Base-by-base conservation (phyloP, 2,888 invertebrate species). In the Lepidochitona cinerea region DNA sequence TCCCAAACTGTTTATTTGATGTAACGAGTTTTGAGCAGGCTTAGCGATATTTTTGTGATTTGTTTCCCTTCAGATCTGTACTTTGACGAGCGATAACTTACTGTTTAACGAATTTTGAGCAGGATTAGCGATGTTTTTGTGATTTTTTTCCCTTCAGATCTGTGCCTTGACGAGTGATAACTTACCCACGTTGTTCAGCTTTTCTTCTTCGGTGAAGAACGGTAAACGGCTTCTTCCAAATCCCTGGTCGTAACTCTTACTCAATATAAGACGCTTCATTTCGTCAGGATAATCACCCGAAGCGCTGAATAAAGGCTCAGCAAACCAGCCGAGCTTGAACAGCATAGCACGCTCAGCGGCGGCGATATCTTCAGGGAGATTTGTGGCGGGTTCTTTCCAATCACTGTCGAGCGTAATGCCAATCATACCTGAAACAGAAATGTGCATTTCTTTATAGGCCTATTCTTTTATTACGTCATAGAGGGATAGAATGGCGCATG, bases 211-310 rank as follows among this genome's bases (percentile, higher is more conserved):
- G 26, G 80, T 85, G 54, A 86, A 82, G 66, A 74, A 65, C 1
- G 80, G 85, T 33, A 85, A 72, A 54, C 78, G 68, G 6, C 78
- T 77, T 1, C 59, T 36, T 4, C n/a, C 66, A 1, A 72, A 72
- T 12, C 78, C 77, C 37, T 81, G 77, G 12, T 52, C 66, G 18
- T 68, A 33, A 14, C 76, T 78, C 41, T 71, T 68, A 6, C 41
- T 36, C n/a, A 18, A 54, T n/a, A 74, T 49, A 9, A 9, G n/a
- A 12, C 37, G 35, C 37, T 71, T 72, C 75, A 75, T 75, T 23
- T 68, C 68, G 37, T 53, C 59, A 26, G 49, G 36, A 35, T 71
- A 94, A 89, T 94, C 94, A 14, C 83, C 83, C 4, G 49, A 49
- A 49, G 49, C 49, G 1, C 79, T 78, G n/a, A 37, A 71, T 32